phyloP scores from a whole-genome alignment of 2,888 invertebrate species.

The Hypselothyrea guttata region DNA sequence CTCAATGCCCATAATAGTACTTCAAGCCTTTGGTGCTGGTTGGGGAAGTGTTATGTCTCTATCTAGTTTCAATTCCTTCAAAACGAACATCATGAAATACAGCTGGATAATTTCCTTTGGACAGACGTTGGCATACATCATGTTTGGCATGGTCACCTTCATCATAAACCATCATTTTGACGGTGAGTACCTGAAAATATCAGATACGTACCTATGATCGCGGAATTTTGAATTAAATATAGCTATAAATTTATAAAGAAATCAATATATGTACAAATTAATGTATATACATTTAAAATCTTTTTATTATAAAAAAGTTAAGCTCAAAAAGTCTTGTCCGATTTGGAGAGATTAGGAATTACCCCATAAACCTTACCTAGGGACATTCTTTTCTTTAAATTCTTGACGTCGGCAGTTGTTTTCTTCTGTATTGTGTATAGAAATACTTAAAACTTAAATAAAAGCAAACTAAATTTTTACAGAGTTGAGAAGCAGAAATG shows the following conservation, averaged over 20 bases:
- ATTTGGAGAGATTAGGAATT: too few species aligned
- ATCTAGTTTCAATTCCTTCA: conserved; percentile 91
- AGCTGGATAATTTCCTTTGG: conserved; percentile 73
- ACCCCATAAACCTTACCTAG: too few species aligned
- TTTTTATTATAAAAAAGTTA: too few species aligned
- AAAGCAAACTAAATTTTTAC: background rate
- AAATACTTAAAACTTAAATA: too few species aligned
- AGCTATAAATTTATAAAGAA: too few species aligned
- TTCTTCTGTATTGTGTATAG: background rate
- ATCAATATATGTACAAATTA: too few species aligned
- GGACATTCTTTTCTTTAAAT: too few species aligned
- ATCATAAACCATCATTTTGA: conserved; percentile 86
- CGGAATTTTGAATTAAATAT: too few species aligned
- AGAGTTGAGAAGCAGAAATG: conserved; percentile 21
- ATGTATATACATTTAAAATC: too few species aligned
- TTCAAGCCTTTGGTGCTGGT: conserved; percentile 93
- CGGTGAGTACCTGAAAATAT: conserved; percentile 36
- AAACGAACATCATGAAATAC: conserved; percentile 85
- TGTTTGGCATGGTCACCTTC: conserved; percentile 86
- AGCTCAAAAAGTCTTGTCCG: too few species aligned
- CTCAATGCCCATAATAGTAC: conserved; percentile 50
- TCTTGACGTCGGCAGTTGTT: too few species aligned
- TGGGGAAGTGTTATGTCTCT: conserved; percentile 92
- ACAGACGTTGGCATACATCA: conserved; percentile 65
- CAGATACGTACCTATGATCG: too few species aligned